Conservation (phyloP, 1,140 invertebrate species). For the Aphaenogaster rudis region DNA sequence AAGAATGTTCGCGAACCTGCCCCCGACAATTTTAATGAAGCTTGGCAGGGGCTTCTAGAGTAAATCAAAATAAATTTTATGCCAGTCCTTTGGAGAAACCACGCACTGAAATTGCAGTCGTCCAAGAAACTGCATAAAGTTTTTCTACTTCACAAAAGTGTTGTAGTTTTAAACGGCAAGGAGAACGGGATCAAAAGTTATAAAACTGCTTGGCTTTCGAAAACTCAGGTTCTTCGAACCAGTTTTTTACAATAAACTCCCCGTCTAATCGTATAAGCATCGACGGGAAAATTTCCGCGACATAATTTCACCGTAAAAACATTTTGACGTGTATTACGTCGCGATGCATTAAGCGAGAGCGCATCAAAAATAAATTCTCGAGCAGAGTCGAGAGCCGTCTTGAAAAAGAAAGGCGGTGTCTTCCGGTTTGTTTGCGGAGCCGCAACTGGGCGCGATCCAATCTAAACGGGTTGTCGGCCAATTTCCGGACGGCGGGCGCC, state of each 20-base stretch:
- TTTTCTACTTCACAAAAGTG: neutral
- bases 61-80: neutral
- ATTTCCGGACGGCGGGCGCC: conserved; percentile 46
- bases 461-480: conserved; percentile 49
- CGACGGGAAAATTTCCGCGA: neutral
- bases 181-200: neutral
- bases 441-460: conserved; percentile 15
- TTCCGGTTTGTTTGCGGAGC: conserved; percentile 47
- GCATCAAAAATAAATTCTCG: conserved; percentile 17
- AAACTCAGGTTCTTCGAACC: neutral
- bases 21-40: conserved; percentile 17
- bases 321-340: conserved; percentile 3
- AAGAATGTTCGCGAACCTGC: neutral
- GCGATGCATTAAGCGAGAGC: neutral
- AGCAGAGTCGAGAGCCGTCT: neutral
- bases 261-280: neutral
- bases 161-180: neutral
- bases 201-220: neutral
- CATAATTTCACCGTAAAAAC: neutral
- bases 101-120: neutral
- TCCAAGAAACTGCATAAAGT: neutral
- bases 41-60: neutral
- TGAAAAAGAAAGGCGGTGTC: neutral
- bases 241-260: neutral
- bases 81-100: too few species aligned